phyloP scores from a whole-genome alignment of 2,113 vertebrate genomes.

The Ceratotherium simum region DNA sequence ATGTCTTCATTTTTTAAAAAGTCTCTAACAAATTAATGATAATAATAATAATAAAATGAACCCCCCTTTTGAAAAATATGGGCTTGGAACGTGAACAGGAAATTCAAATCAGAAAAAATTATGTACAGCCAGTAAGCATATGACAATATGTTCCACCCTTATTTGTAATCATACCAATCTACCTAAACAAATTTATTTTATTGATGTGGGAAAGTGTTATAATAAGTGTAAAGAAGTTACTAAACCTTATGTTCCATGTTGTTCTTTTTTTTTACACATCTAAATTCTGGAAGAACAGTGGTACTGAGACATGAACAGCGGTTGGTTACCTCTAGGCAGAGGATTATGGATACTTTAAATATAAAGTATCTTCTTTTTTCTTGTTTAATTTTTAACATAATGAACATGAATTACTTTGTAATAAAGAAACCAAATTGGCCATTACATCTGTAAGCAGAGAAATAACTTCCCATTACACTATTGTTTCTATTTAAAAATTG shows the following conservation, averaged over 20 bases:
- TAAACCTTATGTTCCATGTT: not conserved
- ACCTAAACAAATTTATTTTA: not conserved
- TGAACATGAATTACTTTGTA: conserved; percentile 19
- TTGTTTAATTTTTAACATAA: conserved; percentile 54
- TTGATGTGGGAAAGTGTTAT: not conserved
- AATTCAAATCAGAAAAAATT: not conserved
- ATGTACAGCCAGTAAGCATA: not conserved
- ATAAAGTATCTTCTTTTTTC: not conserved
- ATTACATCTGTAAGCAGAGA: not conserved
- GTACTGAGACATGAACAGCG: not conserved
- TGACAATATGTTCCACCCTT: not conserved
- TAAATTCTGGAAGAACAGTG: not conserved
- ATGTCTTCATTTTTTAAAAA: conserved; percentile 6
- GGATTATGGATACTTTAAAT: not conserved
- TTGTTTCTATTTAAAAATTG: conserved; percentile 16
- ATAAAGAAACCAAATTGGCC: conserved; percentile 43
- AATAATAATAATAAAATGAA: not conserved
- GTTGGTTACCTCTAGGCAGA: not conserved
- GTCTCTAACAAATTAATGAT: not conserved
- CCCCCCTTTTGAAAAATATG: not conserved
- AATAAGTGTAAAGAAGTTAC: not conserved
- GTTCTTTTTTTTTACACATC: not conserved
- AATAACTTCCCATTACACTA: not conserved
- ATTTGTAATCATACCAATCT: not conserved
- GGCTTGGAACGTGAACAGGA: not conserved